These are phyloP conservation scores for Clarias macrocephalus DNA, from an alignment of 2,113 vertebrate species.

Conservation along the genomic window DNA sequence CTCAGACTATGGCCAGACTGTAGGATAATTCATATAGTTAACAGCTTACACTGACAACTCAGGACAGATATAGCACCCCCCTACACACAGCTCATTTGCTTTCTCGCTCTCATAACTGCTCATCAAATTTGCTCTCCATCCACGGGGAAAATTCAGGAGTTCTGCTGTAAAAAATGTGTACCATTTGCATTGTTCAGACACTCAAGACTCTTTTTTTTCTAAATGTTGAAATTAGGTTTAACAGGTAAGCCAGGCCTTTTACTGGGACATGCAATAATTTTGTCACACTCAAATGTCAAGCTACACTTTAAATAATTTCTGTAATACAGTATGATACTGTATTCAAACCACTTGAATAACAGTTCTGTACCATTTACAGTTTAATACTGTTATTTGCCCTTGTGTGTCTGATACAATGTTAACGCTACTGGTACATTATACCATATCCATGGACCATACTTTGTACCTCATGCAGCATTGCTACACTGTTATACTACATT, in stretches of 20 bases:
- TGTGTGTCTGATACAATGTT: background rate
- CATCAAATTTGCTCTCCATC: constrained; percentile 34
- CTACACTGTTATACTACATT: background rate
- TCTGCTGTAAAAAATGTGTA: constrained; percentile 19
- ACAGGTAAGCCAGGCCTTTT: background rate
- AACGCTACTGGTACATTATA: background rate
- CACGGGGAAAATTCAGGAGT: constrained; percentile 18
- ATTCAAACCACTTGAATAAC: background rate
- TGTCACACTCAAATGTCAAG: background rate
- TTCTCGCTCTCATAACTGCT: constrained; percentile 3
- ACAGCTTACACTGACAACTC: background rate
- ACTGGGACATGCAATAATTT: constrained; percentile 4
- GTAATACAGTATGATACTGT: background rate
- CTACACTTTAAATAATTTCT: too few relatives aligned
- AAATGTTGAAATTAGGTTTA: constrained; percentile 29
- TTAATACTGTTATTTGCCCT: background rate
- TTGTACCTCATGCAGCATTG: background rate
- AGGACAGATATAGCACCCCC: constrained; percentile 21
- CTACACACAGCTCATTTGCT: constrained; percentile 47
- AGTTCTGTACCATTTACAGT: background rate
- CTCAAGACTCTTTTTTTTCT: background rate
- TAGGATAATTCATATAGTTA: constrained; percentile 21
- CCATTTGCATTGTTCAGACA: constrained; percentile 3
- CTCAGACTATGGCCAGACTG: background rate
- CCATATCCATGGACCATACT: background rate